These are phyloP conservation scores for Polydrusus pterygomalis DNA, from an alignment of 2,888 invertebrate genomes.

Conservation along the genomic window DNA sequence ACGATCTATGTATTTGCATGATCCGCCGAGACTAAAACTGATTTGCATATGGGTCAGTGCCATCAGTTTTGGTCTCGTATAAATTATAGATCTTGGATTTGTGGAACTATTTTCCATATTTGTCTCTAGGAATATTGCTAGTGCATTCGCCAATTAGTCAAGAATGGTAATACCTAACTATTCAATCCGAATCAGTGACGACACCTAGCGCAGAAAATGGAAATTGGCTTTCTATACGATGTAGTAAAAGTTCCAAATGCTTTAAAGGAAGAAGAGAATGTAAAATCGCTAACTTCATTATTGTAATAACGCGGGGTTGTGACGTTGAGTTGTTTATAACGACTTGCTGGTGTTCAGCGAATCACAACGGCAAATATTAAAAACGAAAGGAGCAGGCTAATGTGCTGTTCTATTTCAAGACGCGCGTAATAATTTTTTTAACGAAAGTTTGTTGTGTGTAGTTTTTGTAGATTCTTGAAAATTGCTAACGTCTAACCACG, in stretches of 20 bases:
- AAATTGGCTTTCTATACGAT: not conserved
- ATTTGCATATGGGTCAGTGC: no score
- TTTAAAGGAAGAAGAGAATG: not conserved
- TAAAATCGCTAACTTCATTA: constrained; percentile 23
- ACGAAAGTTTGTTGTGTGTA: constrained; percentile 40
- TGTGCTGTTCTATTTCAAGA: constrained; percentile 48
- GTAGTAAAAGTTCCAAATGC: not conserved
- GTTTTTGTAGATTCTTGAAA: constrained; percentile 43
- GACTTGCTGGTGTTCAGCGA: constrained; percentile 34
- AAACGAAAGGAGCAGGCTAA: constrained; percentile 32
- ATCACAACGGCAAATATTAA: constrained; percentile 33
- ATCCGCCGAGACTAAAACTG: no score
- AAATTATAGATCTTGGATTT: no score
- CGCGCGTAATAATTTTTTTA: constrained; percentile 42
- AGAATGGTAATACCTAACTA: no score
- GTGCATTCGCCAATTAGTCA: no score
- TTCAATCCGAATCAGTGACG: no score
- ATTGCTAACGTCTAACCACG: constrained; percentile 21
- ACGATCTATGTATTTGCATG: no score
- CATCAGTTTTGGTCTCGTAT: no score
- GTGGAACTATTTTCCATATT: no score
- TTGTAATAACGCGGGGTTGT: constrained; percentile 30
- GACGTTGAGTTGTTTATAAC: constrained; percentile 41
- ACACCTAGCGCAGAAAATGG: no score
- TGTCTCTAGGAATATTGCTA: no score